A percentile compares a stretch with the other conserved stretches of the same genome.
Evolutionary conservation across 2,888 invertebrate species (phyloP).

Genomic region (Eucera pruinosa): DNA sequence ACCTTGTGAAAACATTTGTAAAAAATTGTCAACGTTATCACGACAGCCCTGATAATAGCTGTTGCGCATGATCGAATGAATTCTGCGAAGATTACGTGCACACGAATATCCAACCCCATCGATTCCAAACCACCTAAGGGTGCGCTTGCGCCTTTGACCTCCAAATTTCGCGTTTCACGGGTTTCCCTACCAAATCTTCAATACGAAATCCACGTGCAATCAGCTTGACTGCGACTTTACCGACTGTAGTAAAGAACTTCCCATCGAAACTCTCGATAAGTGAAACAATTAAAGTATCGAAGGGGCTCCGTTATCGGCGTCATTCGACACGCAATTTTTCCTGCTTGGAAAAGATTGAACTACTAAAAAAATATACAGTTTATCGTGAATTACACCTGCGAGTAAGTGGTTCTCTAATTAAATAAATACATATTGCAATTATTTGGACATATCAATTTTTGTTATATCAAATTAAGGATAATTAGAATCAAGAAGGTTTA

Average conservation of each 20-base stretch:
- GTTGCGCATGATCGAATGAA: slow-evolving; percentile 58
- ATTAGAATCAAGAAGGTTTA: too few relatives aligned
- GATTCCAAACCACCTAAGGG: slow-evolving; percentile 57
- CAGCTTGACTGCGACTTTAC: slow-evolving; percentile 37
- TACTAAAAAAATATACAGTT: too few relatives aligned
- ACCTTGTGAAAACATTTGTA: neutral
- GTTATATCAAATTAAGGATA: too few relatives aligned
- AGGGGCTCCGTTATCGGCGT: slow-evolving; percentile 15
- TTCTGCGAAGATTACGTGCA: slow-evolving; percentile 40
- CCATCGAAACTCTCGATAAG: neutral
- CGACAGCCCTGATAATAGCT: slow-evolving; percentile 47
- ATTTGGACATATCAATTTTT: too few relatives aligned
- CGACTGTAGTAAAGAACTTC: slow-evolving; percentile 44
- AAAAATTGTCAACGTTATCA: neutral
- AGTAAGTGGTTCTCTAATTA: too few relatives aligned
- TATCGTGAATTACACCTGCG: too few relatives aligned
- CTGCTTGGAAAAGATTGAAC: too few relatives aligned
- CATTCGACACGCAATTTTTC: too few relatives aligned
- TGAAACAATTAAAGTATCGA: slow-evolving; percentile 2
- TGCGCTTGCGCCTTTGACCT: slow-evolving; percentile 61
- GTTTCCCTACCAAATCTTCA: neutral
- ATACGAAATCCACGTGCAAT: neutral
- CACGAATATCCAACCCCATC: slow-evolving; percentile 55
- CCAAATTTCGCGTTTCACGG: slow-evolving; percentile 38
- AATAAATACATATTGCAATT: too few relatives aligned